These are phyloP conservation scores for Apamea sordens DNA, from an alignment of 2,888 invertebrate species.

Conservation along the genomic window DNA sequence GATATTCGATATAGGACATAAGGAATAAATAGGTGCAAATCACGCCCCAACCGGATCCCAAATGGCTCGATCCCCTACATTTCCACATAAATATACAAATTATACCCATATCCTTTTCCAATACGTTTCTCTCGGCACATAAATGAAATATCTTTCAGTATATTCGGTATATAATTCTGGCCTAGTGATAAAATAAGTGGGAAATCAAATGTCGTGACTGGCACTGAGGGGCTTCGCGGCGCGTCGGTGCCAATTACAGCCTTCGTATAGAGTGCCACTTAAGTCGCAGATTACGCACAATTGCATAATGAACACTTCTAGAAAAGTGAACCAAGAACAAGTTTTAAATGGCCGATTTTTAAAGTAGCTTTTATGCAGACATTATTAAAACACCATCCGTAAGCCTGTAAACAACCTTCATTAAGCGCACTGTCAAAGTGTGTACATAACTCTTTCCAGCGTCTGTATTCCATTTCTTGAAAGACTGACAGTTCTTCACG, in stretches of 20 bases:
- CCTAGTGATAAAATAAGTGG: conserved; percentile 57
- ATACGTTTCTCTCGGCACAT: conserved; percentile 28
- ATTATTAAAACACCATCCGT: not conserved
- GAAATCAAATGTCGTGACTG: conserved; percentile 77
- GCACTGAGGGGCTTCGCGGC: conserved; percentile 70
- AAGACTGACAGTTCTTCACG: not conserved
- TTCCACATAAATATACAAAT: conserved; percentile 47
- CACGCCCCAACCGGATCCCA: conserved; percentile 6
- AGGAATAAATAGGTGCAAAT: conserved; percentile 30
- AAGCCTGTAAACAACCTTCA: not conserved
- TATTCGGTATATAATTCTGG: conserved; percentile 54
- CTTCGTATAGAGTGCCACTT: conserved; percentile 62
- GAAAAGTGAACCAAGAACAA: conserved; percentile 29
- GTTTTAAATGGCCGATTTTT: conserved; percentile 13
- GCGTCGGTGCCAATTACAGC: conserved; percentile 73
- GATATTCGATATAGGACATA: conserved; percentile 6
- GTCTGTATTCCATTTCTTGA: too few relatives aligned
- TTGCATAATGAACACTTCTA: conserved; percentile 63
- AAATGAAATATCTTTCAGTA: conserved; percentile 33
- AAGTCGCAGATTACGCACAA: conserved; percentile 65
- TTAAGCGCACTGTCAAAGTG: not conserved
- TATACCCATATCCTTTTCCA: conserved; percentile 36
- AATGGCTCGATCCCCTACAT: conserved; percentile 3
- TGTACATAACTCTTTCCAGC: too few relatives aligned
- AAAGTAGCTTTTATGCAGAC: not conserved